Base-by-base conservation (phyloP, 1,140 invertebrate genomes). In the Euglossa dilemma region DNA sequence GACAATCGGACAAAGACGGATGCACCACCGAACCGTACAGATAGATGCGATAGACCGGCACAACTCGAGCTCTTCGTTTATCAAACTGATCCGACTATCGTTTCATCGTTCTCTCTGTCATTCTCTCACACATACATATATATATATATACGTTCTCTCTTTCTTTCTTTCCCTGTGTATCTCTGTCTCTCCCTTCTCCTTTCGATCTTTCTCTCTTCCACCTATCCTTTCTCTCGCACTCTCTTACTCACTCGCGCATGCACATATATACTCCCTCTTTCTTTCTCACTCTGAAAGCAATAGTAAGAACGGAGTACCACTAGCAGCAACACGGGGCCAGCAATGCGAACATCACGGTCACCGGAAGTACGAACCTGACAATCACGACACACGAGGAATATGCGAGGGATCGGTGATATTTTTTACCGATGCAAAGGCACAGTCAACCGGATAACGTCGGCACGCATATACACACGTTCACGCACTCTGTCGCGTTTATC, bases 381-480 rank as follows among this genome's bases (percentile, higher is more conserved):
- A 96, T 61, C 80, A 61, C 66, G 74, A 78, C 54, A 96, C 95
- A 95, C 95, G 95, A 95, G 95, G 97, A 97, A 95, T 96, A 97
- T 96, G 96, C 96, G 96, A 97, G 96, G 95, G 96, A 97, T 97
- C 96, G 95, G 95, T 96, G 96, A 95, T 95, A 96, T 96, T n/a
- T 72, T 75, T 75, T 43, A 61, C 64, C 66, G n/a, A 70, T 76
- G 94, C 93, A 93, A 90, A 85, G 87, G 81, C 92, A 89, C 93
- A 94, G 94, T 93, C 95, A 94, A 95, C 95, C 95, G 94, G 95
- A 95, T 95, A 95, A 83, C 93, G 91, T 91, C 92, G 89, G 87
- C 90, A 93, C 59, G 36, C 78, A 25, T 56, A 64, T 20, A 80
- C 43, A 57, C 47, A 95, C 94, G 57, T 63, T 79, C 72, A 82